A percentile compares a stretch with the other conserved stretches of the same genome.
Evolutionary conservation across 2,113 vertebrate species (phyloP).

Genomic region (Otis tarda): DNA sequence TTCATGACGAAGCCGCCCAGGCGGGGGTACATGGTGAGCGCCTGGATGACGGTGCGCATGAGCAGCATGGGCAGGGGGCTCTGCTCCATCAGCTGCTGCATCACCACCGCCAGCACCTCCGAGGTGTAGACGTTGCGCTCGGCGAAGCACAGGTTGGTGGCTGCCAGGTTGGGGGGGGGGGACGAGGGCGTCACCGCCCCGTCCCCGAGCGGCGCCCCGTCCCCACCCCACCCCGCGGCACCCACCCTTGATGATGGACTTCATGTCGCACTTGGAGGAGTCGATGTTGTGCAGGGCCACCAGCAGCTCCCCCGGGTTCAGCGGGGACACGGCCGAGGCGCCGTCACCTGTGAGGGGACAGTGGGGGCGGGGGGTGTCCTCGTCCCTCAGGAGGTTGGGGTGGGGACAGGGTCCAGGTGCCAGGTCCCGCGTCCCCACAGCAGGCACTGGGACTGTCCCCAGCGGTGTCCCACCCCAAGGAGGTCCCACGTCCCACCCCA

Average conservation of each 20-base stretch:
- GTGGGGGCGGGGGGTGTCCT: background rate
- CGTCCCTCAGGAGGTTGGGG: accelerated
- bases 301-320: constrained; percentile 92
- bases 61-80: constrained; percentile 92
- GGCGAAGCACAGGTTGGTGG: constrained; percentile 93
- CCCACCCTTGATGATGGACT: constrained; percentile 95
- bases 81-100: constrained; percentile 98
- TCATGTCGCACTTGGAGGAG: constrained; percentile 94
- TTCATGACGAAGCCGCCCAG: constrained; percentile 96
- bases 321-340: constrained; percentile 86
- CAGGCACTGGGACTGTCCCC: background rate
- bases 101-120: constrained; percentile 93
- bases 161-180: constrained; percentile 49
- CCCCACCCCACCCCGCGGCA: too few species aligned
- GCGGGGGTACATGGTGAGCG: constrained; percentile 93
- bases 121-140: constrained; percentile 94
- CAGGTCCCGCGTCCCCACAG: background rate
- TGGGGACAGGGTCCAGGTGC: background rate
- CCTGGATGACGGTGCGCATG: constrained; percentile 96
- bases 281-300: constrained; percentile 92
- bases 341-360: constrained; percentile 81
- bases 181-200: too few species aligned
- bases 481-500: background rate
- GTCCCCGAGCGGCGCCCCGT: too few species aligned
- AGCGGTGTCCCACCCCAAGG: too few species aligned